Base-by-base conservation (phyloP, 2,888 invertebrate species). In the Cataglyphis altisquamis region DNA sequence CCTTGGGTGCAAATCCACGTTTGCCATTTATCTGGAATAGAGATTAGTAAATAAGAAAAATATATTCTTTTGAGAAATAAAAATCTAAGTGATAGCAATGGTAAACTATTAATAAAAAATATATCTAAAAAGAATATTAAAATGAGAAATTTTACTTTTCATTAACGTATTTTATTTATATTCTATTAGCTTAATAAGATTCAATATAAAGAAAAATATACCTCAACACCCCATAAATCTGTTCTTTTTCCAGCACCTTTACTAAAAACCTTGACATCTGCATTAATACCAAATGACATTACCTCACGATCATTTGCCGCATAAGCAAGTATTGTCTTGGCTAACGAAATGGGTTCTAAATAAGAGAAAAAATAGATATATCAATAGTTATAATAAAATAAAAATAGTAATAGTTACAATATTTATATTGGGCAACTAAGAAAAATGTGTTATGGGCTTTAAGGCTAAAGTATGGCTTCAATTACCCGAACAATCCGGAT, bases 401-500 rank as follows among this genome's bases (percentile, higher is more conserved):
- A 32, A 32, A 32, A 32, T 32, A 6, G 86, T 66, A 74, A 66
- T 21, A 15, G 45, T 62, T 63, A 57, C 12, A 41, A 66, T 64
- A 41, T 32, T 63, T 74, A 80, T 57, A 25, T 25, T 25, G 25
- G 25, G 36, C n/a, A 52, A 39, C 12, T 15, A 21, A 25, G 60
- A 68, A 73, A 82, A 95, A 84, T 84, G 88, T 83, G 85, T 87
- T 90, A 88, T 90, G 80, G 94, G 95, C 95, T 86, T 75, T 55
- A 83, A 84, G 86, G 86, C 83, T 89, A 92, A 93, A 92, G 92
- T 93, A 94, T 93, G 93, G 93, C 93, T 94, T 94, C 93, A 93
- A 87, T 91, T 92, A 98, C 98, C 96, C 95, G 96, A 96, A 95
- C 98, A 98, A 93, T 96, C 95, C 94, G 95, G 95, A 95, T 97